Percentiles rank a stretch among this genome's conserved stretches.
phyloP scores from a whole-genome alignment of 2,797 vertebrate species.

The Zalophus californianus region DNA sequence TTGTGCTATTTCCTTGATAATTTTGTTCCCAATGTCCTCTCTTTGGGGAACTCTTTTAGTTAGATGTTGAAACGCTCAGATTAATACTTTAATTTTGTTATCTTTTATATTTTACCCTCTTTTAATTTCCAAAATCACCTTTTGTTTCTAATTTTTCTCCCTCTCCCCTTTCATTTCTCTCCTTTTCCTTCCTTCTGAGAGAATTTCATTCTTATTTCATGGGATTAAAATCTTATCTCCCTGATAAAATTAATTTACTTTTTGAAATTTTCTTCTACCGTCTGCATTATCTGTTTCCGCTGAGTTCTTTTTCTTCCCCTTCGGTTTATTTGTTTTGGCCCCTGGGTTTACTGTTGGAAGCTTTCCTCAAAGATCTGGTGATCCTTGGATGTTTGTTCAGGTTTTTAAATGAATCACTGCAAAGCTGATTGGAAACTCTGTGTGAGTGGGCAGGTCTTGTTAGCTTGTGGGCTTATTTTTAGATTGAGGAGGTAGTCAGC shows the following conservation, averaged over 20 bases:
- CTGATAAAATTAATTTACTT: constrained; percentile 20
- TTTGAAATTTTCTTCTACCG: background rate
- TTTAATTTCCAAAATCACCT: background rate
- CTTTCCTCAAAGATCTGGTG: constrained; percentile 21
- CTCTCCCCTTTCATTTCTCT: background rate
- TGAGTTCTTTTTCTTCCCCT: background rate
- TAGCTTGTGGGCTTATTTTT: constrained; percentile 25
- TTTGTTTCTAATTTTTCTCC: background rate
- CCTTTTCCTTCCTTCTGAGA: background rate
- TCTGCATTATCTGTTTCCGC: background rate
- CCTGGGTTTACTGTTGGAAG: constrained; percentile 18
- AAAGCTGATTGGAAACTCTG: constrained; percentile 8
- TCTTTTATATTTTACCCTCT: background rate
- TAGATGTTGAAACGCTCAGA: background rate
- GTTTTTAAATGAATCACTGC: background rate
- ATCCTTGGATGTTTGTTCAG: constrained; percentile 6
- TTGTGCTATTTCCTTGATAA: background rate
- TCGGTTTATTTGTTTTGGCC: constrained; percentile 52
- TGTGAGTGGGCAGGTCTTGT: constrained; percentile 19
- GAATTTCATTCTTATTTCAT: background rate
- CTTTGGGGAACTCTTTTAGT: background rate
- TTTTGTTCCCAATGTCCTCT: background rate
- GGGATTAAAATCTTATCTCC: background rate
- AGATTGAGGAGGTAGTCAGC: constrained; percentile 8
- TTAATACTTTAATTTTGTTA: background rate